Percentiles rank a stretch among this genome's conserved stretches.
Evolutionary conservation across 1,140 invertebrate genomes (phyloP).

Genomic region (Battus philenor): DNA sequence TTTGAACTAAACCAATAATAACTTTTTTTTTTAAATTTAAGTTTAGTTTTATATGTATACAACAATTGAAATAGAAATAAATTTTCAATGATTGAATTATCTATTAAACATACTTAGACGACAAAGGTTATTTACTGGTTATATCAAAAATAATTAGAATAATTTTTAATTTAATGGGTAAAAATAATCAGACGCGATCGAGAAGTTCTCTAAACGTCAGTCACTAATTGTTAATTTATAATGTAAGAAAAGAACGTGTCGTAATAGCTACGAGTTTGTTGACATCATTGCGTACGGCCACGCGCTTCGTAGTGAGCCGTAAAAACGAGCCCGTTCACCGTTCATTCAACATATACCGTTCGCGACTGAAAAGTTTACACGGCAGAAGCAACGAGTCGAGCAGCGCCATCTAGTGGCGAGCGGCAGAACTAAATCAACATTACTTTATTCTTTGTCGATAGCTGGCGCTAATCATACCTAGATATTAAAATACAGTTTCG

Average conservation of each 20-base stretch:
- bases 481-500: too few relatives aligned
- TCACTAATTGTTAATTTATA: slow-evolving; percentile 17
- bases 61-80: too few relatives aligned
- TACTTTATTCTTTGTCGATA: slow-evolving; percentile 31
- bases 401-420: slow-evolving; percentile 57
- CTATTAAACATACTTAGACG: too few relatives aligned
- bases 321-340: slow-evolving; percentile 41
- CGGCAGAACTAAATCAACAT: slow-evolving; percentile 40
- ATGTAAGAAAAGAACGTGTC: slow-evolving; percentile 30
- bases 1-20: too few relatives aligned
- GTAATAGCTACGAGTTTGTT: slow-evolving; percentile 57
- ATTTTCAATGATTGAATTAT: too few relatives aligned
- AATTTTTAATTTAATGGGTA: too few relatives aligned
- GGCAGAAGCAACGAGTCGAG: slow-evolving; percentile 16
- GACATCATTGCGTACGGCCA: slow-evolving; percentile 54
- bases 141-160: too few relatives aligned
- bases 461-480: slow-evolving; percentile 56
- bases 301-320: slow-evolving; percentile 45
- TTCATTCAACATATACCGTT: slow-evolving; percentile 51
- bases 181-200: slow-evolving; percentile 10
- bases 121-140: too few relatives aligned
- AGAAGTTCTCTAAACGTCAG: slow-evolving; percentile 8
- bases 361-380: slow-evolving; percentile 24
- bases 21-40: too few relatives aligned
- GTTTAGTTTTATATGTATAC: too few relatives aligned